A percentile compares a stretch with the other conserved stretches of the same genome.
phyloP scores from a whole-genome alignment of 2,113 vertebrate genomes.

The Sinocyclocheilus anshuiensis region DNA sequence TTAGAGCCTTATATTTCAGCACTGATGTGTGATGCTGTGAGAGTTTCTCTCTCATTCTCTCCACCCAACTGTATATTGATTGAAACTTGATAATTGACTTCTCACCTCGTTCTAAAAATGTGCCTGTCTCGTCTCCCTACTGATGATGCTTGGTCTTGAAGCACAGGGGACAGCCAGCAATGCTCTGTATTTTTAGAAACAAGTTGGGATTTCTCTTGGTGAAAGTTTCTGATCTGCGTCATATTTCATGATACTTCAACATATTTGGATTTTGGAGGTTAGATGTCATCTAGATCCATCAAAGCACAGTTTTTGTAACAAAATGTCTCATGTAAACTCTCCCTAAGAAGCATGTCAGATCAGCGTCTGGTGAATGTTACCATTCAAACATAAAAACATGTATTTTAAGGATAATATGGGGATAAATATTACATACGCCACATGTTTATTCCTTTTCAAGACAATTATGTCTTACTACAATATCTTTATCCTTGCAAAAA shows the following conservation, averaged over 20 bases:
- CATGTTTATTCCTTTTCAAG: not conserved
- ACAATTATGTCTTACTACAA: not conserved
- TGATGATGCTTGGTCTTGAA: not conserved
- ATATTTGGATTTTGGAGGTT: not conserved
- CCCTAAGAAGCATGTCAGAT: too few relatives aligned
- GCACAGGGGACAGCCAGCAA: not conserved
- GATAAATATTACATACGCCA: not conserved
- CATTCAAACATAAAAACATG: too few relatives aligned
- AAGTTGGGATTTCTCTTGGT: constrained; percentile 1
- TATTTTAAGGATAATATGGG: not conserved
- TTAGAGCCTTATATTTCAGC: constrained; percentile 24
- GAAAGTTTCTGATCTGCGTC: not conserved
- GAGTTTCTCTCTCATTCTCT: constrained; percentile 27
- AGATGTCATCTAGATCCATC: not conserved
- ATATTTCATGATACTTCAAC: not conserved
- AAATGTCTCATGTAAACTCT: too few relatives aligned
- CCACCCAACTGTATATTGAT: not conserved
- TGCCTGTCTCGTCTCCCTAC: constrained; percentile 3
- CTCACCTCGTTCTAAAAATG: constrained; percentile 42
- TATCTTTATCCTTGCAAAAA: not conserved
- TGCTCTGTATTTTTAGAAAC: constrained; percentile 18
- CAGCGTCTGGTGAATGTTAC: too few relatives aligned
- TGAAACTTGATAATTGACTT: constrained; percentile 56
- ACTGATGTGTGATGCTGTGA: constrained; percentile 1
- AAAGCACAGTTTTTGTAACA: not conserved